Evolutionary conservation across 2,113 vertebrate species (phyloP).

Genomic region (Callipepla squamata): DNA sequence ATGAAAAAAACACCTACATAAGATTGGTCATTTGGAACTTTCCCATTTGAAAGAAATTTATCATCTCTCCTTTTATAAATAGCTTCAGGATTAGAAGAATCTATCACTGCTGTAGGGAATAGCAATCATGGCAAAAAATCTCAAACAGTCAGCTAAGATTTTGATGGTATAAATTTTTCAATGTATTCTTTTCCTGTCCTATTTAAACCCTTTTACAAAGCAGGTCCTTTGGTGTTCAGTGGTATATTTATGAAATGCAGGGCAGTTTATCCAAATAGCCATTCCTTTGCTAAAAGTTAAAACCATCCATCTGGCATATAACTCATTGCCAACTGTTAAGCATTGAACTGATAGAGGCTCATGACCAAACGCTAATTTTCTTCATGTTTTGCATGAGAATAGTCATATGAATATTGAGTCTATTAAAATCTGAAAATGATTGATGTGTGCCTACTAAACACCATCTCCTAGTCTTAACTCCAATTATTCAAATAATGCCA

Average conservation of each 20-base stretch:
- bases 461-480: not conserved
- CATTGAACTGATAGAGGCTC: conserved; percentile 16
- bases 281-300: conserved; percentile 62
- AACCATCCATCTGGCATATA: conserved; percentile 67
- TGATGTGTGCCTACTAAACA: conserved; percentile 45
- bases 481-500: conserved; percentile 39
- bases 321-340: conserved; percentile 62
- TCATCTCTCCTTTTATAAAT: not conserved
- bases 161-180: not conserved
- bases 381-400: conserved; percentile 24
- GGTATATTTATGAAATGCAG: conserved; percentile 30
- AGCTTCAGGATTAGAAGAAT: not conserved
- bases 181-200: not conserved
- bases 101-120: not conserved
- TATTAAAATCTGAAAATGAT: conserved; percentile 52
- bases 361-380: conserved; percentile 47
- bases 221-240: not conserved
- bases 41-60: not conserved
- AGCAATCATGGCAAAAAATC: accelerated
- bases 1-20: not conserved
- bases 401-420: conserved; percentile 16
- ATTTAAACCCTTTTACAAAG: not conserved
- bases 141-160: not conserved
- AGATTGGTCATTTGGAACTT: not conserved
- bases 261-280: conserved; percentile 58